Base-by-base conservation (phyloP, 2,797 vertebrate genomes). In the Acanthurus tractus region DNA sequence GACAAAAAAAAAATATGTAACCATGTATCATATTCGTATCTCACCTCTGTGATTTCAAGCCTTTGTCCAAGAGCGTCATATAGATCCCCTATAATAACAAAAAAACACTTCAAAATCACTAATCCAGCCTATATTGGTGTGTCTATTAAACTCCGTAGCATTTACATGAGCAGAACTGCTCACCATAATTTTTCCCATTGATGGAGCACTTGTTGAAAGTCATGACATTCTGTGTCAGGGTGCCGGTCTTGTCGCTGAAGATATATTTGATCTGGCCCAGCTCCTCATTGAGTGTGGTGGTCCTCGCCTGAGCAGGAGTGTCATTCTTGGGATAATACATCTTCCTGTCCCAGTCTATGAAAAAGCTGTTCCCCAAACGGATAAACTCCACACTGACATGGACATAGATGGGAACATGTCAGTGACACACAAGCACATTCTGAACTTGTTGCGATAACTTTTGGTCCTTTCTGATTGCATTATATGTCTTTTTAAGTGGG, bases 211-310 rank as follows among this genome's bases (percentile, higher is more conserved):
- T 97, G 88, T 95, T 97, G 92, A 99, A 99, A 67, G 93, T 89
- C 98, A 99, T 99, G 91, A 99, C 95, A 88, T 99, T 99, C 93
- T 97, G 97, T 2, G 98, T 99, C 82, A 99, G 95, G 2, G 98
- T 99, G 52, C 98, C 97, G 0, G 98, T 99, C 90, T 99, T 99
- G 91, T 99, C 98, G 0, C 96, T 98, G 93, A 99, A 99, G 86
- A 99, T 95, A 74, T 98, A 99, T 79, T 97, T 96, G 87, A 99
- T 97, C 86, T 99, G 98, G 0, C 98, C 97, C 34, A 99, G 95
- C 87, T 98, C 97, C 88, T 99, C 97, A 0, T 95, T 99, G 36
- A 99, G 97, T 0, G 97, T 98, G 85, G 97, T 99, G 81, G 97
- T 98, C 42, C 95, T 94, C 1, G 97, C 97, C 92, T 97, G 95